Conservation (phyloP, 92 coral and sea anemone genomes). For the Epizoanthus illoricatus region DNA sequence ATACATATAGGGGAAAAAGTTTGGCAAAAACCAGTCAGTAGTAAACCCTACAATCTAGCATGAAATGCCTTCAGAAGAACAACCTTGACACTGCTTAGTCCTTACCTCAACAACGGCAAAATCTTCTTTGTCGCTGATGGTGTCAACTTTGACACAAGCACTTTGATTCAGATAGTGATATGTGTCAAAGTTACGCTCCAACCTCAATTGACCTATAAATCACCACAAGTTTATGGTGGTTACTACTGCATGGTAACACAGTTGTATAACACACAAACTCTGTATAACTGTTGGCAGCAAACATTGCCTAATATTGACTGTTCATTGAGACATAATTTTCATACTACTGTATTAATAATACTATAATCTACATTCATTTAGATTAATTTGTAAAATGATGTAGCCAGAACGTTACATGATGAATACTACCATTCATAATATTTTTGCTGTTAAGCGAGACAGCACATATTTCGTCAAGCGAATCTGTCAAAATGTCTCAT, state of each 20-base stretch:
- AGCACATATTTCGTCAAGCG: too few relatives aligned
- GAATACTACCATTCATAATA: too few relatives aligned
- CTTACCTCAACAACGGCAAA: slow-evolving; percentile 87
- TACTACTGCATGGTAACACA: neutral
- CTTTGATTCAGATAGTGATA: slow-evolving; percentile 89
- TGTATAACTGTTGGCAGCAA: too few relatives aligned
- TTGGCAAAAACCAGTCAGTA: neutral
- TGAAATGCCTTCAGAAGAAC: neutral
- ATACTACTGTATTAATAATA: too few relatives aligned
- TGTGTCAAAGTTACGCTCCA: slow-evolving; percentile 65
- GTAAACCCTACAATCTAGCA: neutral
- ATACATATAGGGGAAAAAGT: too few relatives aligned
- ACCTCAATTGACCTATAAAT: slow-evolving; percentile 61
- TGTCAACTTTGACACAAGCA: slow-evolving; percentile 80
- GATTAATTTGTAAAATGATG: too few relatives aligned
- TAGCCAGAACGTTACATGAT: too few relatives aligned
- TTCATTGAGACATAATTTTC: too few relatives aligned
- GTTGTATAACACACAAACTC: neutral
- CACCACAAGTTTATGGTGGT: neutral
- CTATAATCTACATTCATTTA: too few relatives aligned
- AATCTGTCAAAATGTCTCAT: too few relatives aligned
- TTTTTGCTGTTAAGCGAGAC: too few relatives aligned
- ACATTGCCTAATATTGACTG: too few relatives aligned
- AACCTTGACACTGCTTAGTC: neutral
- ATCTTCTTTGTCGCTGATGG: slow-evolving; percentile 92